phyloP scores from a whole-genome alignment of 1,140 invertebrate genomes.

The Brachionus asplanchnoidis region DNA sequence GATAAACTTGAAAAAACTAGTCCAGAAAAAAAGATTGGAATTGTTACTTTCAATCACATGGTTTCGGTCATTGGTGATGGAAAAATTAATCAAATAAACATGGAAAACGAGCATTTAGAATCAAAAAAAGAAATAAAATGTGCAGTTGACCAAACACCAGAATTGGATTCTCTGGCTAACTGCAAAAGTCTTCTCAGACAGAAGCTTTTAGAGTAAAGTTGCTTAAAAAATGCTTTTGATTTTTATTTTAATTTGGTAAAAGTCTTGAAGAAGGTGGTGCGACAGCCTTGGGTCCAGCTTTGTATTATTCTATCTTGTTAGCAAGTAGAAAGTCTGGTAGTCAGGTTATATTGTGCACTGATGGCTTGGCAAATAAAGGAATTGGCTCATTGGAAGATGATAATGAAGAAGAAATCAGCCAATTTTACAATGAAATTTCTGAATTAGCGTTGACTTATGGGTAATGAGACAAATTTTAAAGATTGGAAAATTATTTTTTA shows the following conservation, averaged over 20 bases:
- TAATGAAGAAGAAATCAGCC: constrained; percentile 12
- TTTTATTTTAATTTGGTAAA: background rate
- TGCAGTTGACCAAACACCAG: constrained; percentile 47
- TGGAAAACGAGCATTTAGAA: background rate
- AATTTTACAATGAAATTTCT: constrained; percentile 50
- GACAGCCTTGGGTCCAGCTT: constrained; percentile 54
- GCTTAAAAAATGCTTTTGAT: background rate
- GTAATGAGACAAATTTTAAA: background rate
- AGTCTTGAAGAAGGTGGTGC: constrained; percentile 51
- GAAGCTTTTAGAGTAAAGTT: background rate
- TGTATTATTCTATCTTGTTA: constrained; percentile 49
- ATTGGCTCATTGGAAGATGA: constrained; percentile 48
- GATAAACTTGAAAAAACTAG: constrained; percentile 48
- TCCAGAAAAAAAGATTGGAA: constrained; percentile 49
- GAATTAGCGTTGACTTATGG: constrained; percentile 47
- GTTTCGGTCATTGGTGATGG: constrained; percentile 43
- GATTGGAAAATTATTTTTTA: background rate
- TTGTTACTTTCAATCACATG: constrained; percentile 53
- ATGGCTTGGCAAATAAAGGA: constrained; percentile 54
- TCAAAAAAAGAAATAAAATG: constrained; percentile 47
- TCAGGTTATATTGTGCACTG: constrained; percentile 54
- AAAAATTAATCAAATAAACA: background rate
- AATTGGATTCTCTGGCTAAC: constrained; percentile 47
- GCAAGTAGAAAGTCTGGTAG: constrained; percentile 49
- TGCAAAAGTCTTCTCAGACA: constrained; percentile 34